Percentiles rank a stretch among this genome's conserved stretches.
These are phyloP conservation scores for Halichoerus grypus DNA, from an alignment of 2,113 vertebrate genomes.

Conservation along the genomic window DNA sequence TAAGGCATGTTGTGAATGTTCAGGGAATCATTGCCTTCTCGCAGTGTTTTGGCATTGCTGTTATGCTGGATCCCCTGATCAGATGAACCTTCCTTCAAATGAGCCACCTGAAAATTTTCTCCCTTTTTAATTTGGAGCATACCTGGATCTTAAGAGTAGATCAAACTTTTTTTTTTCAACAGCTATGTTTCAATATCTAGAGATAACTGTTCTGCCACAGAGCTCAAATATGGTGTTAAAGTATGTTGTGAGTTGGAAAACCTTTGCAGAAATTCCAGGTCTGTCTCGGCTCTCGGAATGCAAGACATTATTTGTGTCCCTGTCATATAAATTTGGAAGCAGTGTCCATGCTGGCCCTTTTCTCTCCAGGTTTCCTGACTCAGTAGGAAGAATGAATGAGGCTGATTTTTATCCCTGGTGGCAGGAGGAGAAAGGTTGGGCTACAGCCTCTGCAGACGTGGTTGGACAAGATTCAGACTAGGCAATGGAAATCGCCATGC, in stretches of 20 bases:
- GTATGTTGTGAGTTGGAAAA: conserved; percentile 78
- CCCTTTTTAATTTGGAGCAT: conserved; percentile 82
- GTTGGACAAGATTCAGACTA: conserved; percentile 20
- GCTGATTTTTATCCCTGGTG: conserved; percentile 28
- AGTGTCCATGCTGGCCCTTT: conserved; percentile 44
- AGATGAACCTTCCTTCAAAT: conserved; percentile 76
- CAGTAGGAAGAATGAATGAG: conserved; percentile 9
- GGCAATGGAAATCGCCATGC: neutral
- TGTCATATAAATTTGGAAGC: conserved; percentile 65
- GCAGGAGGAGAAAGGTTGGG: neutral
- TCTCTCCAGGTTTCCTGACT: conserved; percentile 52
- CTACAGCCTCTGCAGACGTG: neutral
- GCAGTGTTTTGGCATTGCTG: neutral
- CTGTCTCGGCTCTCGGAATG: conserved; percentile 67
- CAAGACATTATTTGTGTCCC: conserved; percentile 52
- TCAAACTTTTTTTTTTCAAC: conserved; percentile 72
- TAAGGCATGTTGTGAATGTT: neutral
- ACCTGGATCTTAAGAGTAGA: conserved; percentile 76
- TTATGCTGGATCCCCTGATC: conserved; percentile 54
- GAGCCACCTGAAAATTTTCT: conserved; percentile 77
- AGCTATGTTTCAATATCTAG: conserved; percentile 73
- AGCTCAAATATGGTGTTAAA: conserved; percentile 83
- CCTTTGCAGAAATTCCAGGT: conserved; percentile 76
- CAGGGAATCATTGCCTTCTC: neutral
- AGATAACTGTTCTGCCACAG: conserved; percentile 67